Conservation (phyloP, 2,113 vertebrate species). For the Pseudorhombus dupliciocellatus region DNA sequence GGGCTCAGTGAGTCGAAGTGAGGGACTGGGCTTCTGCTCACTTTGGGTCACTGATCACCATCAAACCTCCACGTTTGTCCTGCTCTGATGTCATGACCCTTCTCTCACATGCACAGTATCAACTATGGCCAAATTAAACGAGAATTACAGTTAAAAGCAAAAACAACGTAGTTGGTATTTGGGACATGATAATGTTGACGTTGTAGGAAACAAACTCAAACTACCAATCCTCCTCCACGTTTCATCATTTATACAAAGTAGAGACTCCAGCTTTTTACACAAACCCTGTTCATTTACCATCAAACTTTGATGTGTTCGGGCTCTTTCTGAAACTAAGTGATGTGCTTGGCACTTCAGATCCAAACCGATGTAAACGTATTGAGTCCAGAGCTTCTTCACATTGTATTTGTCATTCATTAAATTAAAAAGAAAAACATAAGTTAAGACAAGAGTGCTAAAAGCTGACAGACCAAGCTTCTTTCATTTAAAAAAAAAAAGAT, state of each 20-base stretch:
- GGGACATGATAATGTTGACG: neutral
- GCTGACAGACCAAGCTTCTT: conserved; percentile 19
- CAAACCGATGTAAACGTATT: conserved; percentile 12
- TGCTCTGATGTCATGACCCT: too few relatives aligned
- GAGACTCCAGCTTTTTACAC: neutral
- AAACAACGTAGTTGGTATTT: conserved; percentile 2
- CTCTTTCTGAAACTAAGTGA: conserved; percentile 5
- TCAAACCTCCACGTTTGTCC: too few relatives aligned
- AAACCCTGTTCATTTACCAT: neutral
- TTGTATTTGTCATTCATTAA: neutral
- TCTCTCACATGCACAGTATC: too few relatives aligned
- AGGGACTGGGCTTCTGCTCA: too few relatives aligned
- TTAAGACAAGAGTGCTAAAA: conserved; percentile 32
- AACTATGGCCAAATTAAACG: too few relatives aligned
- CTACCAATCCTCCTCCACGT: neutral
- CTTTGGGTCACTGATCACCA: too few relatives aligned
- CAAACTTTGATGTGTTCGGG: neutral
- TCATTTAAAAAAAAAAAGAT: conserved; percentile 45
- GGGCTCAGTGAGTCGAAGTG: too few relatives aligned
- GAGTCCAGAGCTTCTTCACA: conserved; percentile 22
- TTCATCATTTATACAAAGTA: conserved; percentile 8
- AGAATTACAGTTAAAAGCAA: too few relatives aligned
- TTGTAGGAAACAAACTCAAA: neutral
- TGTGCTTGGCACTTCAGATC: conserved; percentile 22
- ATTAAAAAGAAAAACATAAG: conserved; percentile 31